Percentiles rank a stretch among this genome's conserved stretches.
These are phyloP conservation scores for Carduelis carduelis DNA, from an alignment of 2,797 vertebrate species.

Conservation along the genomic window DNA sequence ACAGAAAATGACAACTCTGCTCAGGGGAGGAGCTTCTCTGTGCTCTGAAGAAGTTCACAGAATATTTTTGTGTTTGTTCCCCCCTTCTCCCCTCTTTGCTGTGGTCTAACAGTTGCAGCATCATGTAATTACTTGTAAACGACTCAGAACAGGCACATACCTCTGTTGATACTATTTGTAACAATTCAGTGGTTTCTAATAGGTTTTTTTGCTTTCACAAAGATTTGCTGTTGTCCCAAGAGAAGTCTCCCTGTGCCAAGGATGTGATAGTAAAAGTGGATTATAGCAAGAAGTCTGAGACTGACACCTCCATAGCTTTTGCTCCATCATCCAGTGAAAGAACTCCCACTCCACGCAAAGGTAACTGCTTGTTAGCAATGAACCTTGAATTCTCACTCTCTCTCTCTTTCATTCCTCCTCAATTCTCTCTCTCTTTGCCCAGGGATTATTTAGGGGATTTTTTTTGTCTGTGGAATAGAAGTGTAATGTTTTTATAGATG, in stretches of 20 bases:
- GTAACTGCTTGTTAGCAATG: conserved; percentile 65
- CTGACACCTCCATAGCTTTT: conserved; percentile 85
- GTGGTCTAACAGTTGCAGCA: neutral
- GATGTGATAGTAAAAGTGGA: conserved; percentile 96
- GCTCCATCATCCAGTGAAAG: conserved; percentile 84
- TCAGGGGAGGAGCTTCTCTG: neutral
- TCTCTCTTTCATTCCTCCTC: neutral
- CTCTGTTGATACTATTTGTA: neutral
- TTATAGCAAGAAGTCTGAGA: conserved; percentile 89
- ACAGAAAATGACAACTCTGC: neutral
- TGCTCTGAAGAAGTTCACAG: neutral
- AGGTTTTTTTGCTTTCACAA: neutral
- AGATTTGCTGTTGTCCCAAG: conserved; percentile 91
- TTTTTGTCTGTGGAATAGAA: neutral
- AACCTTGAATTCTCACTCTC: neutral
- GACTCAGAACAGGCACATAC: too few relatives aligned
- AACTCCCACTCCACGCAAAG: conserved; percentile 84
- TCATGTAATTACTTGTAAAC: accelerated
- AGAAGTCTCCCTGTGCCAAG: conserved; percentile 89
- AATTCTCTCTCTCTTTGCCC: neutral
- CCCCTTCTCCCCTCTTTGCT: neutral
- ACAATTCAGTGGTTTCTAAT: neutral
- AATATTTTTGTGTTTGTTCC: neutral
- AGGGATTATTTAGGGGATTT: neutral
- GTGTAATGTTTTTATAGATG: neutral